A percentile compares a stretch with the other conserved stretches of the same genome.
Evolutionary conservation across 2,113 vertebrate species (phyloP).

Genomic region (Syngnathus floridae): DNA sequence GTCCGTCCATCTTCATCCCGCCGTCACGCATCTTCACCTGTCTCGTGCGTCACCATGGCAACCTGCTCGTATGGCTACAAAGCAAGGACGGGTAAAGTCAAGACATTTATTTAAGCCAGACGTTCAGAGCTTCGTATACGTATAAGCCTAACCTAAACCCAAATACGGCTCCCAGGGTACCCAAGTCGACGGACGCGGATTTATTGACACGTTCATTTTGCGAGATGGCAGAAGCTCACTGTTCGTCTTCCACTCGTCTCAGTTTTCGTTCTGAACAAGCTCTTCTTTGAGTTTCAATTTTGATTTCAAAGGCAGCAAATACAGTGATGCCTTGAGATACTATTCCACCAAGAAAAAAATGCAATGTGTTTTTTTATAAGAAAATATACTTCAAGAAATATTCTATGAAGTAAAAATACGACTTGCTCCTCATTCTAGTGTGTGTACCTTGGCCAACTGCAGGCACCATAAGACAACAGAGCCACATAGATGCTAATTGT

Average conservation of each 20-base stretch:
- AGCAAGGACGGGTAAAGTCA: conserved; percentile 36
- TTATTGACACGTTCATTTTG: neutral
- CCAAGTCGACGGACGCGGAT: neutral
- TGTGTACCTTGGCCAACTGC: neutral
- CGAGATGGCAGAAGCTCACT: neutral
- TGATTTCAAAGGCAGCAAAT: neutral
- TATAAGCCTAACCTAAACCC: neutral
- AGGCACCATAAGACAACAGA: neutral
- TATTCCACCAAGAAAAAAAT: neutral
- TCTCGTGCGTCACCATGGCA: conserved; percentile 59
- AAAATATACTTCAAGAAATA: no score
- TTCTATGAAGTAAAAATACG: neutral
- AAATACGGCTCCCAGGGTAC: conserved; percentile 6
- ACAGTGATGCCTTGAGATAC: neutral
- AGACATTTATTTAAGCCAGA: conserved; percentile 38
- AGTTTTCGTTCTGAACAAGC: neutral
- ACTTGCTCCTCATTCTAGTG: neutral
- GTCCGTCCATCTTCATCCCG: conserved; percentile 33
- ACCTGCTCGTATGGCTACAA: conserved; percentile 59
- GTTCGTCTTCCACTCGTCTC: neutral
- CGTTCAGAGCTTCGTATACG: neutral
- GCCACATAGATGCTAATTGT: neutral
- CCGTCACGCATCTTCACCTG: conserved; percentile 47
- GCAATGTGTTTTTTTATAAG: no score
- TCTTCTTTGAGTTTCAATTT: neutral